Base-by-base conservation (phyloP, 1,140 invertebrate genomes). In the Atta cephalotes region DNA sequence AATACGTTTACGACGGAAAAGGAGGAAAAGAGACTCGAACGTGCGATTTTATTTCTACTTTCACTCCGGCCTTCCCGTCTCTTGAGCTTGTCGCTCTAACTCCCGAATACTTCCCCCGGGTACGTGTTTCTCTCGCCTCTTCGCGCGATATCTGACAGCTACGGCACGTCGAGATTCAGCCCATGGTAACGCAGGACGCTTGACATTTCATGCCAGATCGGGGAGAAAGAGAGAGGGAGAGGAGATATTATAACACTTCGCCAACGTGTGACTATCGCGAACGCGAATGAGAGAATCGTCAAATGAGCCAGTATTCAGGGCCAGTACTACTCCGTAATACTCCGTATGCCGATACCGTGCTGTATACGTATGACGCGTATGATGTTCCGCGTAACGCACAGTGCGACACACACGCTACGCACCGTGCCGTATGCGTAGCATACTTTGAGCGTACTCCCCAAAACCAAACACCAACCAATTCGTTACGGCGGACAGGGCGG, bases 151-250 rank as follows among this genome's bases (percentile, higher is more conserved):
- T 87, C 63, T 91, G 78, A 92, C 90, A 91, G 77, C 80, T 91
- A 63, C 31, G 16, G 35, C 53, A 16, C 74, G 12, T 18, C 58
- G 63, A 71, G 58, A 78, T 66, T 91, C 85, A 91, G 86, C 87
- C 87, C 89, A 87, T 90, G 76, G 76, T 87, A 82, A 87, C 63
- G 87, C 62, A 68, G 60, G 66, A 77, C 70, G 81, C 87, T 89
- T 90, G 87, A 91, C 87, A 91, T 87, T 80, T 87, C 85, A 89
- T 76, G 56, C 14, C 14, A 62, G 45, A 4, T 28, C 18, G 18
- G 81, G 18, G 39, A 18, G 56, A 66, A 18, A 35, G 63, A 14
- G 31, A 21, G 51, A 31, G 25, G n/a, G 39, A 45, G 39, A 45
- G 6, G 62, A 31, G 62, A 35, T 65, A 18, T 31, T 35, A 31